phyloP scores from a whole-genome alignment of 2,797 vertebrate genomes.

The Anolis apletophallus region DNA sequence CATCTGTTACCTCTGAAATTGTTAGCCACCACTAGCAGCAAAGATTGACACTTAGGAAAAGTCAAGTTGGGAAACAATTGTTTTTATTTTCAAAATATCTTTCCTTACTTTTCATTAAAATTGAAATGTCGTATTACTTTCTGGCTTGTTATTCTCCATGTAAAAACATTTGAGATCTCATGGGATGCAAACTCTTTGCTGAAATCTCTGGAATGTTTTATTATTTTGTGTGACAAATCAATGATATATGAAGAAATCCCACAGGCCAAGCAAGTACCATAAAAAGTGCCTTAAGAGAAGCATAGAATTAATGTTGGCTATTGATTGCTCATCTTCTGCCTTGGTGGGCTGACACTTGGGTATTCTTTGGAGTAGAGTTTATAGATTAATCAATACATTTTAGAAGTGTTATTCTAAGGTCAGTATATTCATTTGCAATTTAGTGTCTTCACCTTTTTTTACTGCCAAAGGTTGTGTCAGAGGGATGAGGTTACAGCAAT shows the following conservation, averaged over 20 bases:
- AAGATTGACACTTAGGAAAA: background rate
- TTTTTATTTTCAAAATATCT: background rate
- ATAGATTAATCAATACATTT: slow-evolving; percentile 33
- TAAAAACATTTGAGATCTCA: background rate
- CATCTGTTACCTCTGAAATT: no score
- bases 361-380: slow-evolving; percentile 15
- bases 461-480: slow-evolving; percentile 7
- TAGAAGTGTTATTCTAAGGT: slow-evolving; percentile 27
- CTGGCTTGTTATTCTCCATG: background rate
- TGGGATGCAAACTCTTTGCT: background rate
- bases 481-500: background rate
- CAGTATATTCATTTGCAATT: slow-evolving; percentile 25
- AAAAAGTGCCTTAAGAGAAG: slow-evolving; percentile 15
- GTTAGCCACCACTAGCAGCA: background rate
- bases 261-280: background rate
- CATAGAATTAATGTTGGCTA: slow-evolving; percentile 20
- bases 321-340: slow-evolving; percentile 16
- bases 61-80: background rate
- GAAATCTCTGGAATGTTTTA: slow-evolving; percentile 1
- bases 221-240: background rate
- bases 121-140: background rate
- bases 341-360: background rate
- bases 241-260: slow-evolving; percentile 18
- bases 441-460: slow-evolving; percentile 6
- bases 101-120: background rate